A percentile compares a stretch with the other conserved stretches of the same genome.
Evolutionary conservation across 2,797 vertebrate species (phyloP).

Genomic region (Diplodus sargus): DNA sequence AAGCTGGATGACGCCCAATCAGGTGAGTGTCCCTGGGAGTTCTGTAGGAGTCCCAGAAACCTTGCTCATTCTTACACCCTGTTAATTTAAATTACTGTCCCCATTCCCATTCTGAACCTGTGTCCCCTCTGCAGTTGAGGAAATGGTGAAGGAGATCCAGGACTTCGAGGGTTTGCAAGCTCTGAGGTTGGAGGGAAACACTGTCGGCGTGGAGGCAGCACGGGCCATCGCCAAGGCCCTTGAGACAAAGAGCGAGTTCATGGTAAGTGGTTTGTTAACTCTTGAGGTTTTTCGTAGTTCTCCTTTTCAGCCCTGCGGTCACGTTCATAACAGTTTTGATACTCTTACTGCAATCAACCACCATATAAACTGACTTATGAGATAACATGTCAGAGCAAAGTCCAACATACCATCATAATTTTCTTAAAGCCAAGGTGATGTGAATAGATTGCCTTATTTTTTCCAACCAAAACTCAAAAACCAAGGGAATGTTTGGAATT

Average conservation of each 20-base stretch:
- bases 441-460: background rate
- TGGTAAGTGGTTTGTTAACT: conserved; percentile 82
- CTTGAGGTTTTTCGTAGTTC: background rate
- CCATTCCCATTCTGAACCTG: background rate
- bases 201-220: conserved; percentile 94
- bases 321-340: background rate
- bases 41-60: background rate
- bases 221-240: conserved; percentile 94
- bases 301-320: background rate
- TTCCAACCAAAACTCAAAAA: background rate
- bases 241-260: conserved; percentile 91
- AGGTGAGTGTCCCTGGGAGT: conserved; percentile 82
- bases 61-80: background rate
- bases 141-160: conserved; percentile 93
- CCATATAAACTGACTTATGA: background rate
- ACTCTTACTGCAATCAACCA: background rate
- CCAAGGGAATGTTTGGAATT: background rate
- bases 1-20: conserved; percentile 94
- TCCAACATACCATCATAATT: too few species aligned
- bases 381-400: background rate
- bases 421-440: background rate
- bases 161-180: conserved; percentile 91
- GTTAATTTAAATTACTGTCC: background rate
- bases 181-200: conserved; percentile 95
- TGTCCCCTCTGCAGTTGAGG: conserved; percentile 83